Base-by-base conservation (phyloP, 30 jellyfish, hydroid and myxozoan genomes). In the Catostylus mosaicus region DNA sequence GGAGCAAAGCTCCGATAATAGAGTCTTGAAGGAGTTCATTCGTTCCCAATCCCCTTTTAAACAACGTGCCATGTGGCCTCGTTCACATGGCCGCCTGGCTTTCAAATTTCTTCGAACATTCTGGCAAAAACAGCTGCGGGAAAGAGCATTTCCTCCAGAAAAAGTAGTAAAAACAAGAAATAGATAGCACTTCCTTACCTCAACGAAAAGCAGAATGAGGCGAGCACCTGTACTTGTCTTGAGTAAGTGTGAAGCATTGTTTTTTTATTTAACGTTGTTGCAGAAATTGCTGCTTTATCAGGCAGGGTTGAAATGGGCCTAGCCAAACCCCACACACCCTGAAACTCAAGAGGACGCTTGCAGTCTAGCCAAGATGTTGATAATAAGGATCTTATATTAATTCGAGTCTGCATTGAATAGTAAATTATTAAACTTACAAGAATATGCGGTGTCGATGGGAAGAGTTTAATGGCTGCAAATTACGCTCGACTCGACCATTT, bases 191-290 rank as follows among this genome's bases (percentile, higher is more conserved):
- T 22, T 47, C 12, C 33, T 3, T 30, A 14, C 8, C 29, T 51
- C 48, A 1, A 0, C 5, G 33, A 11, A 33, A 27, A 45, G 0
- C 36, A 76, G 10, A 19, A 91, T 91, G 98, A 85, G 73, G 98
- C 85, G 92, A 35, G 96, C 96, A 34, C 98, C 98, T 14, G 95
- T 91, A 19, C 75, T 91, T 63, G 96, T 91, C 30, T 82, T 91
- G 38, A 91, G 98, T 91, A 78, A 91, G 98, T 91, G n/a, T 43
- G 1, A 22, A 12, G 38, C 12, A 7, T 59, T 59, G 8, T 59
- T 16, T 35, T 6, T 59, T 1, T 4, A 4, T 23, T 59, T 43
- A 6, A 4, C 38, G n/a, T 2, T 23, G 36, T 23, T 59, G 40
- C 40, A 50, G 71, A 8, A 4, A 22, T 23, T 5, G 2, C 24